Percentiles rank a stretch among this genome's conserved stretches.
These are phyloP conservation scores for Marronus borbonicus DNA, from an alignment of 2,888 invertebrate genomes.

Conservation along the genomic window DNA sequence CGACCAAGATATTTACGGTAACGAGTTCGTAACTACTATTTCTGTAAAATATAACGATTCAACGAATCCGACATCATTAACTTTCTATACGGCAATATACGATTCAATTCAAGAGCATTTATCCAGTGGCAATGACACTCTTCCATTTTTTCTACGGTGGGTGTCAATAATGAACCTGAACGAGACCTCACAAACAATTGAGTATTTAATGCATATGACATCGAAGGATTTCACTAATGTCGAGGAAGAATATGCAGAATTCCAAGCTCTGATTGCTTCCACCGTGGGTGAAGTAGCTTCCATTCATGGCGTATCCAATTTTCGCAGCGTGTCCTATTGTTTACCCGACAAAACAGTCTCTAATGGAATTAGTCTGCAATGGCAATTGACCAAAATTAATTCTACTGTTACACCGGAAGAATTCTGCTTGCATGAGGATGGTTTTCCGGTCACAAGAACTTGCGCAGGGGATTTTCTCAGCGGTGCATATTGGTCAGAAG, in stretches of 20 bases:
- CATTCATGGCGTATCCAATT: conserved; percentile 32
- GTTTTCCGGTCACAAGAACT: conserved; percentile 73
- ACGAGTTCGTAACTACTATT: conserved; percentile 47
- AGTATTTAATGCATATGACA: conserved; percentile 50
- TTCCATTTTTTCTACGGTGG: conserved; percentile 47
- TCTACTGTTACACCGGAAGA: conserved; percentile 72
- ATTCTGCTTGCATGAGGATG: conserved; percentile 74
- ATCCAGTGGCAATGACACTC: not conserved
- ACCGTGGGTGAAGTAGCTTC: conserved; percentile 15
- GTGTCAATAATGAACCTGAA: conserved; percentile 44
- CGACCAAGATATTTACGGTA: conserved; percentile 50
- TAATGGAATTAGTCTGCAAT: conserved; percentile 56
- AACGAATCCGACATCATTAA: conserved; percentile 10
- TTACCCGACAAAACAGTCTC: conserved; percentile 37
- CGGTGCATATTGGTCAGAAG: conserved; percentile 73
- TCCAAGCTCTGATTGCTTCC: conserved; percentile 17
- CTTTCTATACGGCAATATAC: conserved; percentile 22
- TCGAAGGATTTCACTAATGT: conserved; percentile 38
- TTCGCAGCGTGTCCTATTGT: conserved; percentile 47
- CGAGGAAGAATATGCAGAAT: conserved; percentile 30
- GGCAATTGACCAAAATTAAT: conserved; percentile 71
- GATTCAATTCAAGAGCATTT: conserved; percentile 16
- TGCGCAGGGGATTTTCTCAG: conserved; percentile 73
- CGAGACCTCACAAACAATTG: conserved; percentile 32
- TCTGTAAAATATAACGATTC: conserved; percentile 32